Evolutionary conservation across 2,888 invertebrate species (phyloP), one percentile per base, ranked within the genome.

Genomic region (Acanthosepion esculentum): DNA sequence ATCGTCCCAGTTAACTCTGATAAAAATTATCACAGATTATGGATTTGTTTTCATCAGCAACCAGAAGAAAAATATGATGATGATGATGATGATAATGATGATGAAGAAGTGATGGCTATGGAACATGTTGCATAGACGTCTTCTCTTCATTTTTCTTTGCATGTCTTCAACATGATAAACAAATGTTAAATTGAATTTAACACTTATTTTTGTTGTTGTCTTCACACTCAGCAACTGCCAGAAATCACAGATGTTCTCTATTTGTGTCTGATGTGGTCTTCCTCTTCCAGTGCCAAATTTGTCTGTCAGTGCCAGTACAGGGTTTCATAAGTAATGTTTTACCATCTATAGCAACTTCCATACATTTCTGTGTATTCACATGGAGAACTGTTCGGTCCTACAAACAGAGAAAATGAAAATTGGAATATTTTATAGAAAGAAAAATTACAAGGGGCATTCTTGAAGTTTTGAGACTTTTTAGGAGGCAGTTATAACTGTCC

Each of bases 261-360:
- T 94, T 53, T 78, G 48, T 48, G 94, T 92, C 64, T 48, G 64
- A n/a, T 92, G 96, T 95, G 12, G 95, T 93, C 95, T 97, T 97
- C 78, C 97, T 95, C 95, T 97, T 96, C 97, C 97, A 97, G 93
- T 95, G 94, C 97, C 97, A 97, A 55, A 97, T 96, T 95, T 97
- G 97, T 95, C 97, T 94, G 94, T 96, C 96, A 48, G 96, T 96
- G 0, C 97, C 97, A 0, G 96, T 95, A 95, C 97, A 97, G 8
- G 96, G 94, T 64, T 96, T 96, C 97, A 97, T 97, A 53, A 96
- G 95, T 53, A 97, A 95, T 59, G 96, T 96, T 94, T 97, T 97
- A 18, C 97, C 96, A 95, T 97, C 96, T 78, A 95, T 95, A 8
- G 96, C 95, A 94, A 96, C 95, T 94, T 96, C 96, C 93, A 97